Percentiles rank a stretch among this genome's conserved stretches.
Conservation (phyloP, 2,797 vertebrate species). For the Chelon auratus region DNA sequence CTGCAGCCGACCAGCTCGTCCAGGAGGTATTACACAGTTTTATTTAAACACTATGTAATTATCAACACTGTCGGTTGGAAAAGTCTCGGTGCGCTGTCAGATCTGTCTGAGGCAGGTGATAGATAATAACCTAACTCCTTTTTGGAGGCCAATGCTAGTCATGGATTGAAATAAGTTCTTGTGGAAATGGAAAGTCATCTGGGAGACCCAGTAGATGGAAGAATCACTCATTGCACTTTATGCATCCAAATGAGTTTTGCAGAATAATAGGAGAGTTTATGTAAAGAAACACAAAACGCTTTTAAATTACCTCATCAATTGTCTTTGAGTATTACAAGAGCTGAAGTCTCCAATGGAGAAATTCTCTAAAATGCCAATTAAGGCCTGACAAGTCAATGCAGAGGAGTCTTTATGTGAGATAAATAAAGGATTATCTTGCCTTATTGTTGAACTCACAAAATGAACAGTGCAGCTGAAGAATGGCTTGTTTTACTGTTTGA, state of each 20-base stretch:
- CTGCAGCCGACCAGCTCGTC: slow-evolving; percentile 86
- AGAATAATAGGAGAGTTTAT: too few species aligned
- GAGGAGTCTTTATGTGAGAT: too few species aligned
- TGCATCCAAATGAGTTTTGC: too few species aligned
- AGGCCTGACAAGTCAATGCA: too few species aligned
- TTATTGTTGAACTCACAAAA: too few species aligned
- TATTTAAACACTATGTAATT: neutral
- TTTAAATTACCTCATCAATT: neutral
- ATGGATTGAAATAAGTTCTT: neutral
- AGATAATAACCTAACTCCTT: neutral
- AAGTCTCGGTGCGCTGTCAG: neutral
- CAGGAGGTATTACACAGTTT: slow-evolving; percentile 82
- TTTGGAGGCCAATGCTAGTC: neutral
- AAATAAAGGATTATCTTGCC: too few species aligned
- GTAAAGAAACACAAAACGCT: neutral
- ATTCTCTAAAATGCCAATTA: too few species aligned
- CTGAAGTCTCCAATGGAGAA: too few species aligned
- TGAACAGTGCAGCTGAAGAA: neutral
- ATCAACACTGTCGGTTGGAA: neutral
- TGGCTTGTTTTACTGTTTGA: too few species aligned
- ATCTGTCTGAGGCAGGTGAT: neutral
- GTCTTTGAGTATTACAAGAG: too few species aligned
- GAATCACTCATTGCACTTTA: too few species aligned
- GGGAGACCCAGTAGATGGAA: too few species aligned
- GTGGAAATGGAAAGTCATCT: neutral